Evolutionary conservation across 1,140 invertebrate genomes (phyloP).

Genomic region (Drosophila pandora): DNA sequence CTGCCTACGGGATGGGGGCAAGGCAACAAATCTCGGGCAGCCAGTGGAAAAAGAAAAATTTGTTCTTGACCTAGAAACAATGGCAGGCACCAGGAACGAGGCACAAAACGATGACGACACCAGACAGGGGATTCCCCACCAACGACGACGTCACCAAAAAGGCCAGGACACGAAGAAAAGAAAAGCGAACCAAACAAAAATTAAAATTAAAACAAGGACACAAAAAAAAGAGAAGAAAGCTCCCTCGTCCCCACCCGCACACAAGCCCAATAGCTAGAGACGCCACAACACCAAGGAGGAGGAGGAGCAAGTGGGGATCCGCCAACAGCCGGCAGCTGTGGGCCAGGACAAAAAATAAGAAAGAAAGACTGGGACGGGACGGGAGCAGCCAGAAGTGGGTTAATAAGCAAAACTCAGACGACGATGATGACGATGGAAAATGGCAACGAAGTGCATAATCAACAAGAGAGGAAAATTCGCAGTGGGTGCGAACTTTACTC

Average conservation of each 20-base stretch:
- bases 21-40: conserved; percentile 23
- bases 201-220: conserved; percentile 83
- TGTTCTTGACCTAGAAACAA: conserved; percentile 83
- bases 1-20: conserved; percentile 2
- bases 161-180: conserved; percentile 52
- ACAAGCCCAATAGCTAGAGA: conserved; percentile 9
- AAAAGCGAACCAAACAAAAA: conserved; percentile 80
- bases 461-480: conserved; percentile 49
- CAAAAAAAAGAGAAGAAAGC: conserved; percentile 64
- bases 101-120: conserved; percentile 72
- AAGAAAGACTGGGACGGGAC: conserved; percentile 8
- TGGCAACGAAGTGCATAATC: conserved; percentile 73
- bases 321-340: background rate
- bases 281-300: background rate
- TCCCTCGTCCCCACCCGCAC: conserved; percentile 43
- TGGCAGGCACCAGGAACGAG: conserved; percentile 22
- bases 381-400: conserved; percentile 70
- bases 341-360: conserved; percentile 1
- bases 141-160: conserved; percentile 68
- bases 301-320: background rate
- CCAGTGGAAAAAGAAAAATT: conserved; percentile 55
- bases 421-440: conserved; percentile 53
- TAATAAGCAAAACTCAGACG: conserved; percentile 76
- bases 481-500: conserved; percentile 68
- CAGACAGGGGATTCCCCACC: conserved; percentile 34